Evolutionary conservation across 2,797 vertebrate species (phyloP).

Genomic region (Scolopax bukidnonensis): DNA sequence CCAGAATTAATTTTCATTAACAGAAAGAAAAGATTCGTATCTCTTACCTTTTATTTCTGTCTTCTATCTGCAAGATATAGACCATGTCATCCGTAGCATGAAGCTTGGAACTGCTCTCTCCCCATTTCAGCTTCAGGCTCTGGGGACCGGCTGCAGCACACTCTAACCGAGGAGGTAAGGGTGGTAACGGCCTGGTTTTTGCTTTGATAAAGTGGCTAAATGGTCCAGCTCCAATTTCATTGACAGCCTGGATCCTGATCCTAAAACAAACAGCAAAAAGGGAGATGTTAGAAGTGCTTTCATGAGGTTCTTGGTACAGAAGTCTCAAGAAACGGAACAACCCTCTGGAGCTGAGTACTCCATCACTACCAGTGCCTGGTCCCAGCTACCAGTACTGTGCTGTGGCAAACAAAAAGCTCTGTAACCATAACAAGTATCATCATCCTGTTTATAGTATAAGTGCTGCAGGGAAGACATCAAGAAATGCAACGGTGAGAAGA

Average conservation of each 20-base stretch:
- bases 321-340: neutral
- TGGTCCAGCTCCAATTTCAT: conserved; percentile 90
- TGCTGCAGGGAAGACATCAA: neutral
- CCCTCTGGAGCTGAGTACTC: neutral
- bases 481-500: neutral
- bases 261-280: conserved; percentile 67
- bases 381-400: neutral
- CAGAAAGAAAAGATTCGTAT: neutral
- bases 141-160: conserved; percentile 94
- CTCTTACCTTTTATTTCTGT: conserved; percentile 91
- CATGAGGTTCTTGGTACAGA: neutral
- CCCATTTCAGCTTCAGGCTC: conserved; percentile 98
- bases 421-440: neutral
- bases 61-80: conserved; percentile 94
- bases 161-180: conserved; percentile 91
- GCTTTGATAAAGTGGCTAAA: conserved; percentile 86
- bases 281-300: neutral
- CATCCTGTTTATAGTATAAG: neutral
- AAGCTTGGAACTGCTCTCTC: conserved; percentile 85
- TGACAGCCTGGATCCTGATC: conserved; percentile 93
- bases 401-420: neutral
- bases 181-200: conserved; percentile 92
- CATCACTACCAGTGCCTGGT: neutral
- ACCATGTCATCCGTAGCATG: conserved; percentile 84
- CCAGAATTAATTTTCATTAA: neutral